Evolutionary conservation across 2,113 vertebrate species (phyloP).

Genomic region (Chloroceryle aenea): DNA sequence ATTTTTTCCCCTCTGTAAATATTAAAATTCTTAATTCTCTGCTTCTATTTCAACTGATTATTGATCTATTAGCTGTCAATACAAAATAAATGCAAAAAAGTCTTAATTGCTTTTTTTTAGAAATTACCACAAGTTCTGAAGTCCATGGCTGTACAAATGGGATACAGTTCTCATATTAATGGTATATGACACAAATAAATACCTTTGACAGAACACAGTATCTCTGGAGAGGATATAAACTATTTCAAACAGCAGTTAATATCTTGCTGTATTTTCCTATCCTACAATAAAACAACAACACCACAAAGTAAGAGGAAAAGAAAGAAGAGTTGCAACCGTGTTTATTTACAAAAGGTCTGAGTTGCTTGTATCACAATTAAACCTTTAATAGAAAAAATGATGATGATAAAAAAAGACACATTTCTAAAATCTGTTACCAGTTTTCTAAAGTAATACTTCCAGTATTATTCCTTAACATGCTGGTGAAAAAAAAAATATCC

Average conservation of each 20-base stretch:
- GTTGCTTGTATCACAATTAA: background rate
- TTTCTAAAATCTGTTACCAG: background rate
- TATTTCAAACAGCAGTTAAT: background rate
- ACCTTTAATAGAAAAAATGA: background rate
- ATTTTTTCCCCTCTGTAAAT: background rate
- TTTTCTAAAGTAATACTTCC: background rate
- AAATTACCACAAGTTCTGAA: background rate
- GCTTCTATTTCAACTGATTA: background rate
- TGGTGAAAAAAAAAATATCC: background rate
- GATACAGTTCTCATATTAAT: background rate
- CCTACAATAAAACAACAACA: background rate
- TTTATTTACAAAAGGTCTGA: background rate
- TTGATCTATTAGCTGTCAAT: background rate
- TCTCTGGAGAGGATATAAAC: background rate
- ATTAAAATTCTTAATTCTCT: background rate
- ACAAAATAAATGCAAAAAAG: background rate
- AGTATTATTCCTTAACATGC: background rate
- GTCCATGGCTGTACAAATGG: background rate
- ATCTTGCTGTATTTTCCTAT: background rate
- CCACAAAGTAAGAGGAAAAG: background rate
- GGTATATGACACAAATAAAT: background rate
- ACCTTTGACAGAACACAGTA: background rate
- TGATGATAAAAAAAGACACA: background rate
- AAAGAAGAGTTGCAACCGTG: background rate
- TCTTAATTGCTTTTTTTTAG: background rate